A percentile compares a stretch with the other conserved stretches of the same genome.
phyloP scores from a whole-genome alignment of 2,888 invertebrate genomes.

The Drosophila picticornis region DNA sequence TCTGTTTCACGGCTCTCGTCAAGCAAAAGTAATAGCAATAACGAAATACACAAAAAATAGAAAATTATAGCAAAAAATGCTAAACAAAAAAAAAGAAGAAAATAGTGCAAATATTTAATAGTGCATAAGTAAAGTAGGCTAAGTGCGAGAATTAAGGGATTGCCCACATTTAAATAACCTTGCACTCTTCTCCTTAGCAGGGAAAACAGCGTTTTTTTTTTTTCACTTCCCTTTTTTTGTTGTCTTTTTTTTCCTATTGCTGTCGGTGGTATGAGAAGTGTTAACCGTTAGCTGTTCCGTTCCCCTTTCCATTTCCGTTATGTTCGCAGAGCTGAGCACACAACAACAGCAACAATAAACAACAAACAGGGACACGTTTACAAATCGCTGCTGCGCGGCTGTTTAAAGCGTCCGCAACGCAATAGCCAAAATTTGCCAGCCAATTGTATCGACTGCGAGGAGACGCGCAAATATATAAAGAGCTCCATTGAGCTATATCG shows the following conservation, averaged over 20 bases:
- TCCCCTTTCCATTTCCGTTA: conserved; percentile 23
- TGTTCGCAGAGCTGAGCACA: conserved; percentile 83
- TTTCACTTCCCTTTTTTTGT: not conserved
- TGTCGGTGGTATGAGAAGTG: conserved; percentile 7
- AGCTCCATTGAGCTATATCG: conserved; percentile 84
- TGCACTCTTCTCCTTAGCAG: conserved; percentile 5
- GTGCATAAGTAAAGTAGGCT: not conserved
- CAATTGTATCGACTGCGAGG: conserved; percentile 84
- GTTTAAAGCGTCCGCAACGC: conserved; percentile 83
- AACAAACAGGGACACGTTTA: conserved; percentile 79
- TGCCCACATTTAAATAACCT: conserved; percentile 35
- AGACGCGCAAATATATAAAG: conserved; percentile 84
- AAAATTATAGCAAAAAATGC: not conserved
- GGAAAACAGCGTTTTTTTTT: not conserved
- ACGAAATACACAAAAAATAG: not conserved
- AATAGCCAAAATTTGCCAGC: conserved; percentile 83
- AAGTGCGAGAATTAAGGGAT: not conserved
- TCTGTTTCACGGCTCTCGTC: conserved; percentile 19
- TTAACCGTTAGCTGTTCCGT: conserved; percentile 25
- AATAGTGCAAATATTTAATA: not conserved
- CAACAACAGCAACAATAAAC: conserved; percentile 21
- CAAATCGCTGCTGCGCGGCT: conserved; percentile 84
- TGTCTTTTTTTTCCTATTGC: conserved; percentile 1
- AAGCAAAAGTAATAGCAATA: conserved; percentile 21
- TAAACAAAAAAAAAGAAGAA: not conserved